phyloP scores from a whole-genome alignment of 1,140 invertebrate genomes.

The Batillaria attramentaria region DNA sequence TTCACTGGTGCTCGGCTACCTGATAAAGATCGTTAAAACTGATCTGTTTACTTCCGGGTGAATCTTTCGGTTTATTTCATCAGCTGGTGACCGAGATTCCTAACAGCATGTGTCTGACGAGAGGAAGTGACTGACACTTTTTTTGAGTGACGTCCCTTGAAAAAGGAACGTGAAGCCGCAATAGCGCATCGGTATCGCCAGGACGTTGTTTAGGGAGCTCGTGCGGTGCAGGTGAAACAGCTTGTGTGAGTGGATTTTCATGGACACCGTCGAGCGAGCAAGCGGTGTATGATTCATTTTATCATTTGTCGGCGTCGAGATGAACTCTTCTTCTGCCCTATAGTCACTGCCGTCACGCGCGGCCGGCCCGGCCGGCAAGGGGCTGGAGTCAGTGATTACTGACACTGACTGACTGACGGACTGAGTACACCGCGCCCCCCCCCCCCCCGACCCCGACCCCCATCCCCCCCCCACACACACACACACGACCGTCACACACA shows the following conservation, averaged over 20 bases:
- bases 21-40: background rate
- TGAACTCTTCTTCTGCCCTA: background rate
- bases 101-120: constrained; percentile 10
- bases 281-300: background rate
- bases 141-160: background rate
- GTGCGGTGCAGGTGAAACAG: too few species aligned
- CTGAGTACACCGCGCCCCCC: background rate
- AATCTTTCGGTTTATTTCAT: background rate
- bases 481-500: too few species aligned
- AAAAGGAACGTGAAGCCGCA: background rate
- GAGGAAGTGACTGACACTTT: background rate
- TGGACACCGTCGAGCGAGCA: too few species aligned
- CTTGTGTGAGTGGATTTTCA: too few species aligned
- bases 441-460: too few species aligned
- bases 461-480: too few species aligned
- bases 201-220: too few species aligned
- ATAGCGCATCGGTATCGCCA: too few species aligned
- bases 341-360: background rate
- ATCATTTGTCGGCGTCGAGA: background rate
- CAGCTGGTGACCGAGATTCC: constrained; percentile 10
- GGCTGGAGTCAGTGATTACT: background rate
- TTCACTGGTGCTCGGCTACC: background rate
- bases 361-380: background rate
- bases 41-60: background rate
- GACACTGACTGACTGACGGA: background rate